Conservation (phyloP, 1,140 invertebrate species). For the Drosophila burlai region DNA sequence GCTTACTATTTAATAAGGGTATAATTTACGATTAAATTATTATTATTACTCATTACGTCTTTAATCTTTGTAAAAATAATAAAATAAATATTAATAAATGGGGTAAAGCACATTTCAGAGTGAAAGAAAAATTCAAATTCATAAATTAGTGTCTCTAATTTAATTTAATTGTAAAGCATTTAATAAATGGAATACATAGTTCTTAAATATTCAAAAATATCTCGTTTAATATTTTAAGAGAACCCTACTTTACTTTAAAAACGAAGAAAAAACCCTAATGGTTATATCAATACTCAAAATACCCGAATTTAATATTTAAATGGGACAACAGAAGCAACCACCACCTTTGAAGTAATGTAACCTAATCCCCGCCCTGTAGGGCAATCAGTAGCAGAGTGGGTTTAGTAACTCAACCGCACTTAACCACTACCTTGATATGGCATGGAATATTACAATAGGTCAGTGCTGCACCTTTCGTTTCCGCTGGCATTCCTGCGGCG, state of each 20-base stretch:
- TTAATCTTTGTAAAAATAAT: neutral
- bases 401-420: slow-evolving; percentile 22
- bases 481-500: slow-evolving; percentile 24
- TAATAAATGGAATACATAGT: too few species aligned
- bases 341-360: neutral
- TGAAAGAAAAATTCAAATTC: too few species aligned
- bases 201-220: too few species aligned
- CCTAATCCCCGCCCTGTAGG: neutral
- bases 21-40: neutral
- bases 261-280: too few species aligned
- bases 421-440: slow-evolving; percentile 15
- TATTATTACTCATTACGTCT: neutral
- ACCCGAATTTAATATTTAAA: slow-evolving; percentile 1
- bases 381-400: slow-evolving; percentile 14
- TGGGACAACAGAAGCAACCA: neutral
- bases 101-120: too few species aligned
- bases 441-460: slow-evolving; percentile 60
- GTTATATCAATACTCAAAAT: neutral
- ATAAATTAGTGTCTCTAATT: neutral
- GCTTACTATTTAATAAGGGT: neutral
- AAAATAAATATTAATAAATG: too few species aligned
- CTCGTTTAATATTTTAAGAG: neutral
- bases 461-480: slow-evolving; percentile 58
- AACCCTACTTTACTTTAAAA: neutral
- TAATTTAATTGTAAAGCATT: neutral